These are phyloP conservation scores for Zele albiditarsus DNA, from an alignment of 2,888 invertebrate genomes.

Conservation along the genomic window DNA sequence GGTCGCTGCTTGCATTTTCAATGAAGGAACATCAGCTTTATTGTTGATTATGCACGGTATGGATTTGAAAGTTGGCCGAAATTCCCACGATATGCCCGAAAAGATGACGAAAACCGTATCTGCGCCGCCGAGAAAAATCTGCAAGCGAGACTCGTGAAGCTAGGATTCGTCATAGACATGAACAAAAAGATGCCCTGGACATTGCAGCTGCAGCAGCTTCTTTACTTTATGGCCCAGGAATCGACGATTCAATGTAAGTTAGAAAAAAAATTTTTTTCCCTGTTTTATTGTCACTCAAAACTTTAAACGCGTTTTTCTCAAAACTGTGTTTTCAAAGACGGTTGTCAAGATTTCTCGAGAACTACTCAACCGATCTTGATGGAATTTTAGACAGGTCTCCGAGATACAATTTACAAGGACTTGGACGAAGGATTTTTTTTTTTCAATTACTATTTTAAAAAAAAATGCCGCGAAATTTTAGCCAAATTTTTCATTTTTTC, in stretches of 20 bases:
- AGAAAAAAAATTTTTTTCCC: conserved; percentile 32
- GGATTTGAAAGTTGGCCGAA: conserved; percentile 39
- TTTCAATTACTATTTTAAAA: conserved; percentile 42
- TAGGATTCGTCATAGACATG: conserved; percentile 52
- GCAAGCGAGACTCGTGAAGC: no score
- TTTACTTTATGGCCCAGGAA: conserved; percentile 53
- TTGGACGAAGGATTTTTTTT: conserved; percentile 43
- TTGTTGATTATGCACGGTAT: conserved; percentile 43
- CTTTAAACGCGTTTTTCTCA: conserved; percentile 48
- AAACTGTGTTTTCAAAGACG: conserved; percentile 44
- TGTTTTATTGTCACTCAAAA: conserved; percentile 38
- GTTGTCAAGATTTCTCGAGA: conserved; percentile 47
- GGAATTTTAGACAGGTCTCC: conserved; percentile 45
- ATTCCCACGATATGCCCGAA: conserved; percentile 40
- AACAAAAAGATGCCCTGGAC: conserved; percentile 55
- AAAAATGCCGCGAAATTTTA: conserved; percentile 40
- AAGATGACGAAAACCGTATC: no score
- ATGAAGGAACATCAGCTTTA: conserved; percentile 55
- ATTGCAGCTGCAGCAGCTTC: conserved; percentile 51
- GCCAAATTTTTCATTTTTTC: background rate
- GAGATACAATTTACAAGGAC: conserved; percentile 37
- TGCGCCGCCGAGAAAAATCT: no score
- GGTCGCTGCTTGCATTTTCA: conserved; percentile 55
- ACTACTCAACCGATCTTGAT: conserved; percentile 44
- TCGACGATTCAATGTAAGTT: conserved; percentile 53